Percentiles rank a stretch among this genome's conserved stretches.
Evolutionary conservation across 2,113 vertebrate species (phyloP).

Genomic region (Chamaetylas fuelleborni): DNA sequence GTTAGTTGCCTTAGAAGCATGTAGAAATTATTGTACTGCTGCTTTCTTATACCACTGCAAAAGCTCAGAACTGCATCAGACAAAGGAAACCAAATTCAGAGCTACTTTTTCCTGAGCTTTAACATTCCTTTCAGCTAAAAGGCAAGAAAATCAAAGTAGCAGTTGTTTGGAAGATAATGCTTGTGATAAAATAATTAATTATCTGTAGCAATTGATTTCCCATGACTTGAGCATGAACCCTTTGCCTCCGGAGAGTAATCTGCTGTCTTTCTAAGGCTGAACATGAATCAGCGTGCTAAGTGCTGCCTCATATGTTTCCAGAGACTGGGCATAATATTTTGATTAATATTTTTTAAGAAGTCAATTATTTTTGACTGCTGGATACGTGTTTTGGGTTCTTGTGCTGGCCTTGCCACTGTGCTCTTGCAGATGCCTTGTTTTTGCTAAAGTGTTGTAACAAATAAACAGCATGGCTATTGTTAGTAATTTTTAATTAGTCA

Average conservation of each 20-base stretch:
- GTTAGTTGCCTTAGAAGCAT: not conserved
- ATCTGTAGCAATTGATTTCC: not conserved
- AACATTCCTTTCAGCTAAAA: not conserved
- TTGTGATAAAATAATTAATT: not conserved
- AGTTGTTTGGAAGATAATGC: not conserved
- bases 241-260: not conserved
- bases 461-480: not conserved
- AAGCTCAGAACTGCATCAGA: not conserved
- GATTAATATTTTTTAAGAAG: not conserved
- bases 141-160: not conserved
- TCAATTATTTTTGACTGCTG: not conserved
- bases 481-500: not conserved
- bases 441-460: not conserved
- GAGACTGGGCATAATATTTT: not conserved
- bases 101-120: not conserved
- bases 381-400: rapidly evolving
- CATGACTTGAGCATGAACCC: not conserved
- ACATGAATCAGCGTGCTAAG: not conserved
- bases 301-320: not conserved
- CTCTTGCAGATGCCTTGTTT: not conserved
- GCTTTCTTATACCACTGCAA: not conserved
- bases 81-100: not conserved
- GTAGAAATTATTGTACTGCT: not conserved
- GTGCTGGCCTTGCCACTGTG: not conserved
- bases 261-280: not conserved